Evolutionary conservation across 2,113 vertebrate genomes (phyloP).

Genomic region (Gnathonemus echidnorhynchus): DNA sequence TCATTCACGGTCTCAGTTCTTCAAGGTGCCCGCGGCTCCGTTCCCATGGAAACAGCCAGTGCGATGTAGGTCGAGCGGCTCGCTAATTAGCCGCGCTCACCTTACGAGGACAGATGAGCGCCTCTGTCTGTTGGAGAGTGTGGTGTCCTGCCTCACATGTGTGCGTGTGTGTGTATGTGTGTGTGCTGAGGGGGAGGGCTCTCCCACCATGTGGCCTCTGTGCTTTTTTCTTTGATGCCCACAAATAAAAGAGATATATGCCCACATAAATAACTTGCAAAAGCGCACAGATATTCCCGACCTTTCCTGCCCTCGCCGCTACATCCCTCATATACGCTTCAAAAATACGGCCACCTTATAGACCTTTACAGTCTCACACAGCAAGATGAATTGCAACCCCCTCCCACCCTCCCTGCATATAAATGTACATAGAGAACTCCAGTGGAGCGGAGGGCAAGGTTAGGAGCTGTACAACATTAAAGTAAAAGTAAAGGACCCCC

Average conservation of each 20-base stretch:
- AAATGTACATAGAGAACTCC: slow-evolving; percentile 52
- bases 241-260: slow-evolving; percentile 56
- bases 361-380: slow-evolving; percentile 73
- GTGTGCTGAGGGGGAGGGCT: background rate
- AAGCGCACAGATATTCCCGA: slow-evolving; percentile 55
- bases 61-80: slow-evolving; percentile 11
- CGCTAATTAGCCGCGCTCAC: slow-evolving; percentile 5
- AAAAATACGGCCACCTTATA: slow-evolving; percentile 65
- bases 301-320: slow-evolving; percentile 39
- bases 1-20: background rate
- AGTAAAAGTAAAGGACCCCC: slow-evolving; percentile 58
- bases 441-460: slow-evolving; percentile 69
- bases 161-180: background rate
- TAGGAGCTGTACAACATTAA: slow-evolving; percentile 67
- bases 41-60: slow-evolving; percentile 2
- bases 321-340: slow-evolving; percentile 70
- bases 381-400: slow-evolving; percentile 22
- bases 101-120: background rate
- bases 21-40: background rate
- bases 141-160: background rate
- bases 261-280: slow-evolving; percentile 74
- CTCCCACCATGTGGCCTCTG: background rate
- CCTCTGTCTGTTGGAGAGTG: background rate
- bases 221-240: slow-evolving; percentile 29
- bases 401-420: background rate